Evolutionary conservation across 2,888 invertebrate species (phyloP).

Genomic region (Aphrophora alni): DNA sequence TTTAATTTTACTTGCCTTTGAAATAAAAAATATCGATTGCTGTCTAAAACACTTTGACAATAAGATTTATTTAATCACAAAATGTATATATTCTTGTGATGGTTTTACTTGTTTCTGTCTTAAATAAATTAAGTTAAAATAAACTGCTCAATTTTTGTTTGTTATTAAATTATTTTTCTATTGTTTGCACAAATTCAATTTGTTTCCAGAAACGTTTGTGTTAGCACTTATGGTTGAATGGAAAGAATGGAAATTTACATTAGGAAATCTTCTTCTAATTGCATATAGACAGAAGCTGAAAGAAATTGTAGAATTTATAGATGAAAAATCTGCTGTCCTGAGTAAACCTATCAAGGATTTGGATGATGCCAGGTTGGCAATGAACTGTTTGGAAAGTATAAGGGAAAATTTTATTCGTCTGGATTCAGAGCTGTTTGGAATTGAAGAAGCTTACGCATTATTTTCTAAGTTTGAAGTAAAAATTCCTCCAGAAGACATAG

Average conservation of each 20-base stretch:
- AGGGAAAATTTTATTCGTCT: constrained; percentile 80
- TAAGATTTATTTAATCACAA: too few species aligned
- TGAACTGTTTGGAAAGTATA: constrained; percentile 78
- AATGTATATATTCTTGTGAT: too few species aligned
- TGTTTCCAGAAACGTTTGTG: constrained; percentile 41
- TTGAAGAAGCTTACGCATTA: constrained; percentile 81
- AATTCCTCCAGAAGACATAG: constrained; percentile 69
- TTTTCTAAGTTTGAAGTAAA: constrained; percentile 58
- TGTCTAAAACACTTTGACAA: too few species aligned
- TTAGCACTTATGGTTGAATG: constrained; percentile 70
- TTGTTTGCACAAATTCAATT: background rate
- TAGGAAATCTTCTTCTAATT: constrained; percentile 72
- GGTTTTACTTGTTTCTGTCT: too few species aligned
- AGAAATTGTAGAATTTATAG: constrained; percentile 77
- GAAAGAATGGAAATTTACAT: constrained; percentile 76
- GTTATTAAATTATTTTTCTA: too few species aligned
- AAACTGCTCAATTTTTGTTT: too few species aligned
- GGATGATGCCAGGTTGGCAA: constrained; percentile 69
- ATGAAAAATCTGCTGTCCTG: constrained; percentile 64
- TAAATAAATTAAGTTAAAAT: too few species aligned
- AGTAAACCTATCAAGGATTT: constrained; percentile 49
- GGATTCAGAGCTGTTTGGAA: constrained; percentile 76
- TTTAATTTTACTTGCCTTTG: too few species aligned
- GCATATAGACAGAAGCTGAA: constrained; percentile 74
- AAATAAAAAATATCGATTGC: too few species aligned